Percentiles rank a stretch among this genome's conserved stretches.
These are phyloP conservation scores for Tholera decimalis DNA, from an alignment of 2,888 invertebrate species.

Conservation along the genomic window DNA sequence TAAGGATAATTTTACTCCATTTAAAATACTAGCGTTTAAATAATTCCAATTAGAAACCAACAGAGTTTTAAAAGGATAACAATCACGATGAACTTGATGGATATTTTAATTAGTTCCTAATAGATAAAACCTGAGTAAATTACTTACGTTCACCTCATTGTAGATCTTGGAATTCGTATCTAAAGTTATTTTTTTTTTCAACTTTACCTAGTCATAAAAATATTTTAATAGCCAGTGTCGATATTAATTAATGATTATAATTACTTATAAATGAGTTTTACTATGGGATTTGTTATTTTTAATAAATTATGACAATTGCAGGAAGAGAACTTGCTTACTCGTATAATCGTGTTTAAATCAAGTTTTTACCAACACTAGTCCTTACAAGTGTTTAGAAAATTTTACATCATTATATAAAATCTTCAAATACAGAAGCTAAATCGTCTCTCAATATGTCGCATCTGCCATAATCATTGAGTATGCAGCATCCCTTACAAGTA, in stretches of 20 bases:
- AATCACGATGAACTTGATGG: no score
- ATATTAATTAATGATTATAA: background rate
- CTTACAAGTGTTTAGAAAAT: no score
- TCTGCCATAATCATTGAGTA: slow-evolving; percentile 51
- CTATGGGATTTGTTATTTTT: no score
- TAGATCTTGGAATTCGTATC: no score
- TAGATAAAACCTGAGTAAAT: background rate
- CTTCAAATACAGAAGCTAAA: background rate
- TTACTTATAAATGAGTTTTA: background rate
- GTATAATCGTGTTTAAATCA: background rate
- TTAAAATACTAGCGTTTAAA: no score
- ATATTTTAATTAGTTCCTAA: background rate
- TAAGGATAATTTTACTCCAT: no score
- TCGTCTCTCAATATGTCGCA: no score
- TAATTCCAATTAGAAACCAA: no score
- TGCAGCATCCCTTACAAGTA: slow-evolving; percentile 64
- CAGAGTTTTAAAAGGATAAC: no score
- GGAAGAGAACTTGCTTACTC: background rate
- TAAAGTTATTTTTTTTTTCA: no score
- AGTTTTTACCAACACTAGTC: background rate
- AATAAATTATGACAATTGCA: background rate
- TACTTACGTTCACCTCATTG: background rate
- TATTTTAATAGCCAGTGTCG: background rate
- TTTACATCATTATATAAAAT: background rate
- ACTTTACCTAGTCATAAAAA: background rate